Evolutionary conservation across 2,113 vertebrate genomes (phyloP).

Genomic region (Misgurnus anguillicaudatus): DNA sequence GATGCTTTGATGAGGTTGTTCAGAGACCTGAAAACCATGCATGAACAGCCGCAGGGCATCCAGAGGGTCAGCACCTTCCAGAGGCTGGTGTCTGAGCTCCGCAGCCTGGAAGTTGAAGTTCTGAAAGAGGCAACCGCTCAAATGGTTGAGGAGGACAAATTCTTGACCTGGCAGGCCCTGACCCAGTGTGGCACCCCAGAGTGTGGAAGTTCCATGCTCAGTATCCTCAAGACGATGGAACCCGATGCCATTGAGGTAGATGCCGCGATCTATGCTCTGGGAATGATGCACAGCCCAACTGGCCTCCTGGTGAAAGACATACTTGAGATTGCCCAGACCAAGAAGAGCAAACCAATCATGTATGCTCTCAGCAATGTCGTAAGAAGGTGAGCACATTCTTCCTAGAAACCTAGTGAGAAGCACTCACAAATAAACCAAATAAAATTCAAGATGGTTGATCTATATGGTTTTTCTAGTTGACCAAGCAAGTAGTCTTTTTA

Average conservation of each 20-base stretch:
- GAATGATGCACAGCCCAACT: conserved; percentile 74
- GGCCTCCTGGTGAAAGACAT: conserved; percentile 76
- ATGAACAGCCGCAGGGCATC: conserved; percentile 72
- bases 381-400: conserved; percentile 77
- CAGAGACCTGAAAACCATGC: conserved; percentile 74
- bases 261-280: conserved; percentile 79
- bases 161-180: conserved; percentile 84
- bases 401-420: too few relatives aligned
- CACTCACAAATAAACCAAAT: too few relatives aligned
- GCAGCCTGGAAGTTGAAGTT: conserved; percentile 76
- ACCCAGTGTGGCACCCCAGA: conserved; percentile 87
- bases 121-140: conserved; percentile 73
- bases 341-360: conserved; percentile 81
- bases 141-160: conserved; percentile 71
- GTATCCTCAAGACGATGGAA: conserved; percentile 69
- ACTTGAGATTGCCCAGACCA: conserved; percentile 82
- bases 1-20: conserved; percentile 75
- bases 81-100: conserved; percentile 80
- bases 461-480: conserved; percentile 2
- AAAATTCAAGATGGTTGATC: not conserved
- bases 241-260: conserved; percentile 74
- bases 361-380: conserved; percentile 87
- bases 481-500: not conserved
- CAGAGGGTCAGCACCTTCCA: conserved; percentile 83
- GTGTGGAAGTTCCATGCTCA: conserved; percentile 83